Conservation (phyloP, 2,113 vertebrate genomes). For the Amphiprion percula region DNA sequence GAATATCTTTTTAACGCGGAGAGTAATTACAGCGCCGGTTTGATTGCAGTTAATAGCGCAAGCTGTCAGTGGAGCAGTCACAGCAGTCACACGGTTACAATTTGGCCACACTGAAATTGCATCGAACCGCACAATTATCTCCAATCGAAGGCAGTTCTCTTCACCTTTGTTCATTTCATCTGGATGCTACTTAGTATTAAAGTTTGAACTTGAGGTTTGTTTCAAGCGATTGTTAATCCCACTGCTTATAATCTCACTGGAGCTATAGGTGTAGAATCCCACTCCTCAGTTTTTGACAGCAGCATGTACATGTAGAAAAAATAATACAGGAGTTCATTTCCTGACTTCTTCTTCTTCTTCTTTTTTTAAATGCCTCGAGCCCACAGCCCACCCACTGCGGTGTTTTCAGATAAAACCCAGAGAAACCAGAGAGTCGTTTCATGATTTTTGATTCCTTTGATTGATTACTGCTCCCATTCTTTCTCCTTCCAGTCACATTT, state of each 20-base stretch:
- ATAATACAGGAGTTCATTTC: constrained; percentile 63
- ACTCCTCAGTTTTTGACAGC: constrained; percentile 45
- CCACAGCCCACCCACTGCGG: constrained; percentile 74
- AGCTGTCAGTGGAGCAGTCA: constrained; percentile 61
- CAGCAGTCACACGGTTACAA: constrained; percentile 64
- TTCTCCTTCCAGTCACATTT: constrained; percentile 26
- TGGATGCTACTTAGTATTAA: background rate
- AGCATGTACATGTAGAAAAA: constrained; percentile 10
- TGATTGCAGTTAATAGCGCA: constrained; percentile 72
- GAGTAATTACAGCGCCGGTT: constrained; percentile 68
- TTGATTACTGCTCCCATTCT: constrained; percentile 36
- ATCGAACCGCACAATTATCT: constrained; percentile 61
- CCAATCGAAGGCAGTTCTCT: constrained; percentile 26
- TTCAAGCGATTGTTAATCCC: constrained; percentile 5
- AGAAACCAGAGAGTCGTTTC: constrained; percentile 25
- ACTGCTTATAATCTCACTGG: background rate
- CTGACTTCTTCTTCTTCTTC: constrained; percentile 8
- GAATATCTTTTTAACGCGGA: constrained; percentile 59
- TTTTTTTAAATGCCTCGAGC: constrained; percentile 14
- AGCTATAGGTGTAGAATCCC: constrained; percentile 2
- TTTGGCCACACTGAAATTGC: constrained; percentile 67
- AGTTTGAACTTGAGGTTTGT: constrained; percentile 5
- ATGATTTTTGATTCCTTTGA: constrained; percentile 40
- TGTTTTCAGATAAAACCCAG: constrained; percentile 46
- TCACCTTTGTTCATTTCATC: constrained; percentile 17